phyloP scores from a whole-genome alignment of 2,888 invertebrate genomes.

The Tipula unca region DNA sequence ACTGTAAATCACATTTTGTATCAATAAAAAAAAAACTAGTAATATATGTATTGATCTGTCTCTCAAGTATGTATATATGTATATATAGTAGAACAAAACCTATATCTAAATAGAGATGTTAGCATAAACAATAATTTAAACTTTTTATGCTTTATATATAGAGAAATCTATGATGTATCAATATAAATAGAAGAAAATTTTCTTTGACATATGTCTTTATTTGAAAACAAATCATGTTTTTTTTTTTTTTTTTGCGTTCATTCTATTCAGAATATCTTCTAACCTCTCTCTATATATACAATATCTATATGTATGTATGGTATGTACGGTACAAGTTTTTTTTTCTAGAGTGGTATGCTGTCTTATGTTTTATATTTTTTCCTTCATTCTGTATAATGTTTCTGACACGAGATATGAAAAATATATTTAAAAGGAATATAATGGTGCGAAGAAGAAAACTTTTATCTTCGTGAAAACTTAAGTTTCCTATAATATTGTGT shows the following conservation, averaged over 20 bases:
- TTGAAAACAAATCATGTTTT: slow-evolving; percentile 17
- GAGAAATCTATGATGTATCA: neutral
- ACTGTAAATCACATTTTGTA: neutral
- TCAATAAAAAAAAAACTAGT: neutral
- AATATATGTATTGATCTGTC: neutral
- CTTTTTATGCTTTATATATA: neutral
- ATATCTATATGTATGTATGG: neutral
- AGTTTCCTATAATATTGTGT: neutral
- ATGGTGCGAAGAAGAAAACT: neutral
- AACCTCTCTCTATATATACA: neutral
- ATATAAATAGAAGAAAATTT: neutral
- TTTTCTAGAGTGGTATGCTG: neutral
- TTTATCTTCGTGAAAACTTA: slow-evolving; percentile 14
- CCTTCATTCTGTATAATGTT: neutral
- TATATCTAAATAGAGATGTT: neutral
- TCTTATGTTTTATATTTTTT: neutral
- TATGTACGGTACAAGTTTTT: neutral
- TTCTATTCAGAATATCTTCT: neutral
- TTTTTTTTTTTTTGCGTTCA: neutral
- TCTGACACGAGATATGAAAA: neutral
- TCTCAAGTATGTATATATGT: neutral
- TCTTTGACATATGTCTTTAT: slow-evolving; percentile 18
- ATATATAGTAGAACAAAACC: neutral
- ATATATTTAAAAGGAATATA: neutral
- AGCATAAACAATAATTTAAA: neutral